These are phyloP conservation scores for Pycnomerus fuliginosus DNA, from an alignment of 2,888 invertebrate species.

Conservation along the genomic window DNA sequence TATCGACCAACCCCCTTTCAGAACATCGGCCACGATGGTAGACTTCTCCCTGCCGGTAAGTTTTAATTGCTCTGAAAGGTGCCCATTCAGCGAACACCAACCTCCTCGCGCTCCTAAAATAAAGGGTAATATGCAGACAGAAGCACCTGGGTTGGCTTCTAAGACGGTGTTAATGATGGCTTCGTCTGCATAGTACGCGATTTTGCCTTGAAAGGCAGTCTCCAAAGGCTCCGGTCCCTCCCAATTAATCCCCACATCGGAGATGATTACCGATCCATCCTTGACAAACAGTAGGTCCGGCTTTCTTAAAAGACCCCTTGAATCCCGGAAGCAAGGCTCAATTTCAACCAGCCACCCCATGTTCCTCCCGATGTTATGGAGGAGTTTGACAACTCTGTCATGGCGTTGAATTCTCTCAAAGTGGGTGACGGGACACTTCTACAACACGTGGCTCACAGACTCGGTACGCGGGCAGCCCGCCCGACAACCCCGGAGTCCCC, in stretches of 20 bases:
- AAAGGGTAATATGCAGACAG: not conserved
- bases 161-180: not conserved
- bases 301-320: slow-evolving; percentile 15
- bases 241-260: slow-evolving; percentile 20
- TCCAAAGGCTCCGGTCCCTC: slow-evolving; percentile 6
- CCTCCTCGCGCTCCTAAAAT: slow-evolving; percentile 3
- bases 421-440: slow-evolving; percentile 28
- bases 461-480: slow-evolving; percentile 29
- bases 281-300: slow-evolving; percentile 20
- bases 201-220: not conserved
- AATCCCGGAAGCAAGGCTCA: slow-evolving; percentile 13
- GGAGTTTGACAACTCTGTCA: slow-evolving; percentile 18
- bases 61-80: not conserved
- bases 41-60: not conserved
- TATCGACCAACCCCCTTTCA: not conserved
- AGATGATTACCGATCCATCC: slow-evolving; percentile 5
- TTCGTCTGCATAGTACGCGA: not conserved
- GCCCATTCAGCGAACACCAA: not conserved
- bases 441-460: slow-evolving; percentile 31
- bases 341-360: slow-evolving; percentile 12
- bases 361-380: not conserved
- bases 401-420: slow-evolving; percentile 21
- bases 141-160: not conserved
- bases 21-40: not conserved
- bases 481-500: slow-evolving; percentile 21